Base-by-base conservation (phyloP, 2,797 vertebrate genomes). In the Leucoraja ocellata region DNA sequence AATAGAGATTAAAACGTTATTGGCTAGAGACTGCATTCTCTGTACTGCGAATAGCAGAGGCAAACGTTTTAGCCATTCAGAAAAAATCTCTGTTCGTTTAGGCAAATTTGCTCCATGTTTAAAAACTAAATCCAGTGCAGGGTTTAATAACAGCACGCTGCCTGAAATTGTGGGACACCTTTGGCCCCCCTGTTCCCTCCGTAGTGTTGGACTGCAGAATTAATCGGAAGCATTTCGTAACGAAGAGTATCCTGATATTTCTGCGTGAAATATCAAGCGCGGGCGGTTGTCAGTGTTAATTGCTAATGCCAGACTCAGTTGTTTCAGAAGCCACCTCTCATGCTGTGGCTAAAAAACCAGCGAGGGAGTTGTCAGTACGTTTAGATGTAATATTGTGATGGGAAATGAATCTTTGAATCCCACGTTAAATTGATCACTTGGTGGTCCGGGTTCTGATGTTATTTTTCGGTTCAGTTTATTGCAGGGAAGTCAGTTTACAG, bases 401-500 rank as follows among this genome's bases (percentile, higher is more conserved):
- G 36, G 39, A 92, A 58, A 7, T 8, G 8, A 7, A 8, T 21
- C 63, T 58, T 23, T 54, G 46, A 92, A 92, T 14, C 13, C 4
- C 23, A 74, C 8, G 54, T 92, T 54, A 92, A 92, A 25, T 54
- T 76, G 46, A 92, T 92, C 71, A 74, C 18, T 92, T 76, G 36
- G 36, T 76, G 25, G 71, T 92, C 36, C 39, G 68, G 65, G n/a
- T 8, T 73, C 36, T 76, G 90, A 74, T 46, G 71, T 25, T 28
- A 10, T 58, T 92, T 92, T 92, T 14, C 36, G 76, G 11, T 92
- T 92, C 71, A 4, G 8, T 76, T 92, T 76, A 74, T 92, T 54
- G 71, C 94, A 95, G 94, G 94, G 95, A 65, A 94, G 94, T 94
- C 78, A 94, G 93, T 93, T 94, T 94, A 93, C 94, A 93, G 94